Evolutionary conservation across 2,888 invertebrate genomes (phyloP).

Genomic region (Chaetogeoica ovagalla): DNA sequence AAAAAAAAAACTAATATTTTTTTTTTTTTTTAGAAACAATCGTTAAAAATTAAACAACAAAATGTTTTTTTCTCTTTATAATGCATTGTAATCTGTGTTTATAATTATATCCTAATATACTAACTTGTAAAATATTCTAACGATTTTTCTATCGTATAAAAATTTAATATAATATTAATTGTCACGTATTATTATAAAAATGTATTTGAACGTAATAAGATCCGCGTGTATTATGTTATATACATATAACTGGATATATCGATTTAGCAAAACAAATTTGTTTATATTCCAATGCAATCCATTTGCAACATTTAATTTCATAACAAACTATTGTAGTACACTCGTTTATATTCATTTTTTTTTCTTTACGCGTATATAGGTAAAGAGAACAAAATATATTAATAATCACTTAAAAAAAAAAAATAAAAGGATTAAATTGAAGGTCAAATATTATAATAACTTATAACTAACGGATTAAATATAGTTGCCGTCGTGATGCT

Average conservation of each 20-base stretch:
- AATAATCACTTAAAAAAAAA: slow-evolving; percentile 1
- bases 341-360: background rate
- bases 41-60: background rate
- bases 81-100: background rate
- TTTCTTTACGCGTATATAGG: background rate
- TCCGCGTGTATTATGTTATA: background rate
- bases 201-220: background rate
- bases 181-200: background rate
- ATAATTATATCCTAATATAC: background rate
- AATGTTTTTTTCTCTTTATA: no score
- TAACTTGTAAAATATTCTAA: background rate
- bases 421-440: slow-evolving; percentile 25
- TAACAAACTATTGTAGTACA: background rate
- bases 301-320: background rate
- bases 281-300: no score
- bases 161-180: no score
- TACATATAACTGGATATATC: no score
- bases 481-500: slow-evolving; percentile 2
- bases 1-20: background rate
- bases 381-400: slow-evolving; percentile 9
- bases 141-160: no score
- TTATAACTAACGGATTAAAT: slow-evolving; percentile 18
- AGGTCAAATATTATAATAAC: slow-evolving; percentile 26
- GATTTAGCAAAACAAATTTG: no score
- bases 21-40: background rate